phyloP scores from a whole-genome alignment of 2,797 vertebrate species.

The Apogon hyalosoma region DNA sequence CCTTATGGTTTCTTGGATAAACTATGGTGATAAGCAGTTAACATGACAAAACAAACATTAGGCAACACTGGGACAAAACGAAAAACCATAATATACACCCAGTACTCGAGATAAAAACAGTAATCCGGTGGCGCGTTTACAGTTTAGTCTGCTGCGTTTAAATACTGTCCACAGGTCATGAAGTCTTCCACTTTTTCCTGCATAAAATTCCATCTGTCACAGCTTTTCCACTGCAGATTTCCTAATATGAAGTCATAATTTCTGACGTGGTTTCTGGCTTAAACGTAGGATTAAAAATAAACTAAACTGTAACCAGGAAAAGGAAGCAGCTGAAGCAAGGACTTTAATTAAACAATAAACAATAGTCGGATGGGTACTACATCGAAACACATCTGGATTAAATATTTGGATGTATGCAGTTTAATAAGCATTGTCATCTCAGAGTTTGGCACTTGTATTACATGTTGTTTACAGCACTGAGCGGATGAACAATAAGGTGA shows the following conservation, averaged over 20 bases:
- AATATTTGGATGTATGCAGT: conserved; percentile 12
- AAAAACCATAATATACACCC: not conserved
- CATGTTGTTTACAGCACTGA: not conserved
- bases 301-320: conserved; percentile 1
- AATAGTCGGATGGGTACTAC: conserved; percentile 34
- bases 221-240: conserved; percentile 2
- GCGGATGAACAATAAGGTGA: conserved; percentile 4
- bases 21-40: too few species aligned
- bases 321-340: conserved; percentile 38
- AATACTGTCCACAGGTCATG: not conserved
- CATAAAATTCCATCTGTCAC: not conserved
- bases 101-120: not conserved
- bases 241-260: not conserved
- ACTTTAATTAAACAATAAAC: conserved; percentile 34
- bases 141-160: conserved; percentile 1
- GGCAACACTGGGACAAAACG: too few species aligned
- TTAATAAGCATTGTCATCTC: not conserved
- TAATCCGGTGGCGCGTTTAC: not conserved
- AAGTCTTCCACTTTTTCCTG: not conserved
- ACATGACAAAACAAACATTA: too few species aligned
- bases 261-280: not conserved
- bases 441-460: not conserved
- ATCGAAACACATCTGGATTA: conserved; percentile 21
- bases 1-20: too few species aligned
- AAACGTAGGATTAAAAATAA: conserved; percentile 16